Evolutionary conservation across 1,140 invertebrate genomes (phyloP), one percentile per base, ranked within the genome.

Genomic region (Bacillus rossius): DNA sequence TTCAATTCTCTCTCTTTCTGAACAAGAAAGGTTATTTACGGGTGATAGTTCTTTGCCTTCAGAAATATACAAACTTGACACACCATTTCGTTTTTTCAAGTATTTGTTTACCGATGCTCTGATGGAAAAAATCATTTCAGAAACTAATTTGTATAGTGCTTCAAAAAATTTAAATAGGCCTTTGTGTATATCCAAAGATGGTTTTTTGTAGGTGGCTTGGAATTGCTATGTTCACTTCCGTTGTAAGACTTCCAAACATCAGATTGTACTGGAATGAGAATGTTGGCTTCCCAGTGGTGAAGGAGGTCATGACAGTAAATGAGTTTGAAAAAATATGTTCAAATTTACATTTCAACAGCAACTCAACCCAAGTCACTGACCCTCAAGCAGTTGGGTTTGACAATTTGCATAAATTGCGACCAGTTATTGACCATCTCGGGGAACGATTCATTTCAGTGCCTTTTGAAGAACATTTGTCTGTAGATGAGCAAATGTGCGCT

Each of bases 401-500:
- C 13, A 65, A 67, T 55, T 58, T 73, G 41, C 64, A 64, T 65
- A 71, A 71, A 65, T 69, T 74, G 57, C 61, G 66, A 59, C 69
- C 69, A 56, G 59, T 71, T 59, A 67, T 73, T 47, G 61, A 71
- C 61, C 61, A 66, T 51, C 62, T 75, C 52, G 70, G 69, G 65
- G 61, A 66, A 48, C 68, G 64, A 42, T 72, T 72, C 70, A 63
- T 63, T 26, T 62, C 61, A 61, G 61, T 69, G 42, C 64, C 68
- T 63, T 67, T 71, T 61, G 64, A 68, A 37, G 63, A 67, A 64
- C 49, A 59, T 57, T 64, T 71, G 48, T 69, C 65, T 40, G 61
- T 71, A 5, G 69, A 73, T 63, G 69, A 64, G 50, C 67, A 72
- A 38, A 67, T 73, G 64, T 71, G 68, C 61, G 22, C 69, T 29